Percentiles rank a stretch among this genome's conserved stretches.
phyloP scores from a whole-genome alignment of 2,797 vertebrate genomes.

The Halcyon chelicuti region DNA sequence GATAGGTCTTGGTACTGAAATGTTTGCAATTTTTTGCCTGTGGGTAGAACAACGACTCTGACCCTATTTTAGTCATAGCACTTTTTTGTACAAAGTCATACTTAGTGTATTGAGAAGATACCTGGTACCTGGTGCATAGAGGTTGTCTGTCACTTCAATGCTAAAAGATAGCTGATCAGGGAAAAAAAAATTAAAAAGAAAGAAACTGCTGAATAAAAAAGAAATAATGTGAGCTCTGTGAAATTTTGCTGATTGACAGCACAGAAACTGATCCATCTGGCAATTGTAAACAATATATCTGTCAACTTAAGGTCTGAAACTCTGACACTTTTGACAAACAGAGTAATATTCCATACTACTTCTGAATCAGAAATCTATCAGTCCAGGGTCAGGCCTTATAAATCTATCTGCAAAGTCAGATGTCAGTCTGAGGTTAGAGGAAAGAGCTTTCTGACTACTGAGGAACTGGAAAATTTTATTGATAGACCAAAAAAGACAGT shows the following conservation, averaged over 20 bases:
- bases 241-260: constrained; percentile 31
- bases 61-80: neutral
- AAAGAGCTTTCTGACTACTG: neutral
- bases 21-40: neutral
- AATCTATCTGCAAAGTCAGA: constrained; percentile 26
- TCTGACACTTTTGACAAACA: constrained; percentile 44
- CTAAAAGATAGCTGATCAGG: neutral
- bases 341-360: constrained; percentile 44
- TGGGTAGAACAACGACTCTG: neutral
- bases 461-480: neutral
- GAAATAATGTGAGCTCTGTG: neutral
- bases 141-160: neutral
- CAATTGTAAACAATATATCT: constrained; percentile 60
- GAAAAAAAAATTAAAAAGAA: neutral
- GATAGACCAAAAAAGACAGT: neutral
- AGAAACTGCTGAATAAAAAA: neutral
- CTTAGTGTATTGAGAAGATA: neutral
- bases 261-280: constrained; percentile 37
- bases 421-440: neutral
- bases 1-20: neutral
- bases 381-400: constrained; percentile 9
- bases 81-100: neutral
- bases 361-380: constrained; percentile 30
- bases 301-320: constrained; percentile 34
- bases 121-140: neutral